These are phyloP conservation scores for Acinonyx jubatus DNA, from an alignment of 2,113 vertebrate genomes.

Conservation along the genomic window DNA sequence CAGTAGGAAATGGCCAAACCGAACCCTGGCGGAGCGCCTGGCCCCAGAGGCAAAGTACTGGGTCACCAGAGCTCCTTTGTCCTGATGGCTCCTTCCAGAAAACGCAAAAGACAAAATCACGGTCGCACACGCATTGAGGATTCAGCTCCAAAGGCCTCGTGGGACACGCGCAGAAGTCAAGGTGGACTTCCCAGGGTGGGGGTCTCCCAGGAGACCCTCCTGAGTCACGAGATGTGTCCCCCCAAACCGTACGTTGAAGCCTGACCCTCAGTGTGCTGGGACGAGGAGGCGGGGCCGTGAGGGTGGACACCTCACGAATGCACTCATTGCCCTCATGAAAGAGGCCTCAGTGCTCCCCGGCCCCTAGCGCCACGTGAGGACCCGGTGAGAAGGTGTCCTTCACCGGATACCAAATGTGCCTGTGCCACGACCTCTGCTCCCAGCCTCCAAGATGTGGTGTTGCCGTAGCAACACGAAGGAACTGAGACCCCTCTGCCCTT, in stretches of 20 bases:
- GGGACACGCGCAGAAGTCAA: neutral
- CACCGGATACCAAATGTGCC: neutral
- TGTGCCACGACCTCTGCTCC: neutral
- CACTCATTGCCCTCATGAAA: neutral
- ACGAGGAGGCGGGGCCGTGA: no score
- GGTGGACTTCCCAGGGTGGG: neutral
- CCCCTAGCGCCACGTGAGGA: neutral
- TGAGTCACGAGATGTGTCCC: neutral
- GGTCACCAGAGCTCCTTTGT: neutral
- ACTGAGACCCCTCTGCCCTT: neutral
- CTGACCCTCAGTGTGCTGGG: no score
- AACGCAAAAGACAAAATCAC: neutral
- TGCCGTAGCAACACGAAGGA: neutral
- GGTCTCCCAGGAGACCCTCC: neutral
- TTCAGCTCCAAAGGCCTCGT: rapidly evolving
- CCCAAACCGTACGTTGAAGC: no score
- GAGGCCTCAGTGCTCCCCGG: neutral
- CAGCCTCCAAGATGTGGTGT: neutral
- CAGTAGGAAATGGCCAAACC: neutral
- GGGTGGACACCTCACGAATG: neutral
- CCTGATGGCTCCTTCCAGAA: neutral
- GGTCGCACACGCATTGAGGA: neutral
- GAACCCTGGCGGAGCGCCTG: neutral
- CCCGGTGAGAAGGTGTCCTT: neutral
- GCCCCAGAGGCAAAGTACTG: neutral